Evolutionary conservation across 2,797 vertebrate species (phyloP).

Genomic region (Carapus acus): DNA sequence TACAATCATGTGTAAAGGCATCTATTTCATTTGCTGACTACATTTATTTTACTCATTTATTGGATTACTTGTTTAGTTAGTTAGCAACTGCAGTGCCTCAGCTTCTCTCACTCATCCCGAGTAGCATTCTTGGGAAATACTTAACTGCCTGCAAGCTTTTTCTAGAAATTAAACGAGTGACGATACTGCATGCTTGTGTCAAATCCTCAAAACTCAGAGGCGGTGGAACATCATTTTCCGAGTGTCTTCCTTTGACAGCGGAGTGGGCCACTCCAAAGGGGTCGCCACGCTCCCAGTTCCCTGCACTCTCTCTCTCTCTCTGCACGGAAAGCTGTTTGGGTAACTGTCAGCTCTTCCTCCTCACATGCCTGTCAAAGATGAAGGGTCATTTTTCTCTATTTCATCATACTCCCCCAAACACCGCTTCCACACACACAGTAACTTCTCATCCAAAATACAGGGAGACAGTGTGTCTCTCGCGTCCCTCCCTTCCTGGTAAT

Average conservation of each 20-base stretch:
- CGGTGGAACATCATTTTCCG: slow-evolving; percentile 42
- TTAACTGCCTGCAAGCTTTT: slow-evolving; percentile 26
- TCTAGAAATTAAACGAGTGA: slow-evolving; percentile 32
- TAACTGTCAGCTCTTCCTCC: slow-evolving; percentile 57
- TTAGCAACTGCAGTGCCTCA: too few relatives aligned
- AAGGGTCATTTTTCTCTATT: slow-evolving; percentile 66
- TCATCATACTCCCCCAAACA: slow-evolving; percentile 41
- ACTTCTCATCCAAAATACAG: slow-evolving; percentile 42
- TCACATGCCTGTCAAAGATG: slow-evolving; percentile 52
- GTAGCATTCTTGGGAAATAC: too few relatives aligned
- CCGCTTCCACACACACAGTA: too few relatives aligned
- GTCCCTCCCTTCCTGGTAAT: slow-evolving; percentile 24
- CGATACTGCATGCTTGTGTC: slow-evolving; percentile 30
- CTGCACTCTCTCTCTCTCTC: slow-evolving; percentile 33
- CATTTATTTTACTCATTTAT: slow-evolving; percentile 21
- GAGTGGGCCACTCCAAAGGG: slow-evolving; percentile 35
- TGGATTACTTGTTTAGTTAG: too few relatives aligned
- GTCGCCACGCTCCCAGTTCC: slow-evolving; percentile 47
- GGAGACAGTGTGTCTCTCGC: slow-evolving; percentile 33
- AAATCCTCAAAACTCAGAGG: slow-evolving; percentile 31
- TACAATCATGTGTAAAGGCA: slow-evolving; percentile 24
- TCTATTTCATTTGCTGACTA: slow-evolving; percentile 31
- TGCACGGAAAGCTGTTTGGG: slow-evolving; percentile 60
- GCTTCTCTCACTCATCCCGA: too few relatives aligned
- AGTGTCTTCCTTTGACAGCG: slow-evolving; percentile 44